Percentiles rank a stretch among this genome's conserved stretches.
phyloP scores from a whole-genome alignment of 2,797 vertebrate genomes.

The Scolopax rusticola region DNA sequence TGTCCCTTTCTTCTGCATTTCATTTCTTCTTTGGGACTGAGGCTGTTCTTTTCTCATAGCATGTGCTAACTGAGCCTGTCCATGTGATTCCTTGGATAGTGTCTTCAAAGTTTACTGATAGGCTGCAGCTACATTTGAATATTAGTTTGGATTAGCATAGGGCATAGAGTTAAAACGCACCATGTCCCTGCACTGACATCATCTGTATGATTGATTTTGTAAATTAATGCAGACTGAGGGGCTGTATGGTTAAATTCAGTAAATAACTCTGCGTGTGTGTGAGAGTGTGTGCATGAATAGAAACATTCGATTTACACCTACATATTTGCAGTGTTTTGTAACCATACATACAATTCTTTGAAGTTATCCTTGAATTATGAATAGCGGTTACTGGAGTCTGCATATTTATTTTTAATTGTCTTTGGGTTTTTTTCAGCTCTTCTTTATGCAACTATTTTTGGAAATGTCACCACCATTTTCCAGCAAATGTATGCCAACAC shows the following conservation, averaged over 20 bases:
- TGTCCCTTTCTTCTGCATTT: neutral
- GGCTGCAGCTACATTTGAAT: neutral
- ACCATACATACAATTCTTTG: neutral
- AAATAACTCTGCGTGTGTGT: neutral
- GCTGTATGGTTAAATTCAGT: neutral
- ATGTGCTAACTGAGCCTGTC: neutral
- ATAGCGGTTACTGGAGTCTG: neutral
- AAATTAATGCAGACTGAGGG: neutral
- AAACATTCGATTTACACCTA: neutral
- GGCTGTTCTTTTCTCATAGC: neutral
- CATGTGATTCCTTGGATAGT: neutral
- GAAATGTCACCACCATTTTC: conserved; percentile 98
- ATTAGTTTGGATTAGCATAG: neutral
- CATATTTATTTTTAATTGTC: neutral
- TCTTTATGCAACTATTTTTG: conserved; percentile 98
- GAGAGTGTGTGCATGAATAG: neutral
- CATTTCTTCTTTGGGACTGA: neutral
- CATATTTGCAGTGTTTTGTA: neutral
- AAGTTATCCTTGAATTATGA: neutral
- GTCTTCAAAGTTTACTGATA: neutral
- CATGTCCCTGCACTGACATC: neutral
- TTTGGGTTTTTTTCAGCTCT: conserved; percentile 85
- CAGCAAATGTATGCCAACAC: conserved; percentile 99
- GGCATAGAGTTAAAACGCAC: neutral
- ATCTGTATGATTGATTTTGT: neutral